Evolutionary conservation across 1,140 invertebrate genomes (phyloP).

Genomic region (Hydropsyche tenuis): DNA sequence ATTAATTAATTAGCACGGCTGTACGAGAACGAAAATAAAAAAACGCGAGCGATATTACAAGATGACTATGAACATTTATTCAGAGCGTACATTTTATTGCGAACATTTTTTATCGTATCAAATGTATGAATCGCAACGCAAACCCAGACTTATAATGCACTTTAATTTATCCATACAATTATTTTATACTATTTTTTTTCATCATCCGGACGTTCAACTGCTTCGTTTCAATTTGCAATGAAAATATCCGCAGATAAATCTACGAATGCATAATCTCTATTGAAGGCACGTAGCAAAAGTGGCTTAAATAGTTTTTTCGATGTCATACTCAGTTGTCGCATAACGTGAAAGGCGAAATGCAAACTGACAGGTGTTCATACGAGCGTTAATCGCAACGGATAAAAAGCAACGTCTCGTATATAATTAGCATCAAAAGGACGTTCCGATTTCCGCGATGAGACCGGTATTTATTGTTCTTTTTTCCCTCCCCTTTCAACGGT

Average conservation of each 20-base stretch:
- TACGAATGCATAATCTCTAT: no score
- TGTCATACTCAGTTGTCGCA: no score
- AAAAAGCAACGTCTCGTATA: neutral
- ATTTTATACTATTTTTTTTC: neutral
- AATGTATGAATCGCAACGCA: neutral
- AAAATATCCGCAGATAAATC: neutral
- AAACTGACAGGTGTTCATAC: no score
- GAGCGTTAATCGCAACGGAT: neutral
- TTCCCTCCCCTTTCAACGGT: neutral
- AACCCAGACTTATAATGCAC: neutral
- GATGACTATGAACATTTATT: neutral
- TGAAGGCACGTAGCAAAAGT: no score
- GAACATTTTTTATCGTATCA: no score
- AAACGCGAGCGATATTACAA: neutral
- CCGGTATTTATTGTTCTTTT: neutral
- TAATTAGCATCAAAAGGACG: neutral
- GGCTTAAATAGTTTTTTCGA: no score
- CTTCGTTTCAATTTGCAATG: neutral
- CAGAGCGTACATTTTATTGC: no score
- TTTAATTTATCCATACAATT: neutral
- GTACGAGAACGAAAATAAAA: neutral
- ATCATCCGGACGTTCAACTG: neutral
- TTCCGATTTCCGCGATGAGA: neutral
- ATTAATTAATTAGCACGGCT: conserved; percentile 11
- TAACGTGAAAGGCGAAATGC: no score